These are phyloP conservation scores for Imbricaverruca yamaguchii DNA, from an alignment of 2,888 invertebrate genomes.

Conservation along the genomic window DNA sequence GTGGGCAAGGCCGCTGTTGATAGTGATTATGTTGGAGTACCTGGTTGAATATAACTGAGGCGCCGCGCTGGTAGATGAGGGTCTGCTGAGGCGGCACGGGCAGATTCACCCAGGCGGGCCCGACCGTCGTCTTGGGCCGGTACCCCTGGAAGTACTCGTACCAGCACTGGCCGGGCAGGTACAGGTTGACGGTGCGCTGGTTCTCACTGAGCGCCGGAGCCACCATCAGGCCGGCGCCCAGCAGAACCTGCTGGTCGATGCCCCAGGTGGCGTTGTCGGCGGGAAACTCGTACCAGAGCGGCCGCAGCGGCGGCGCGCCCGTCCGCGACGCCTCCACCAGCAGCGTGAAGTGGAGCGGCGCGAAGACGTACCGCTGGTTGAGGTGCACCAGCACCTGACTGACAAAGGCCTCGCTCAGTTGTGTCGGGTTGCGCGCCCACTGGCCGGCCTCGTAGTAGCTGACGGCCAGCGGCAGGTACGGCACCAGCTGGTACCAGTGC, in stretches of 20 bases:
- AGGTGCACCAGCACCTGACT: neutral
- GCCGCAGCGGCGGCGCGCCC: slow-evolving; percentile 23
- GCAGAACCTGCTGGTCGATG: slow-evolving; percentile 19
- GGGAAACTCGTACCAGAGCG: slow-evolving; percentile 27
- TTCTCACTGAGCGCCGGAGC: neutral
- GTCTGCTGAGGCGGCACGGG: neutral
- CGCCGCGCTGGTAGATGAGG: neutral
- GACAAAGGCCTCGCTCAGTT: neutral
- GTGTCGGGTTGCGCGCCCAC: neutral
- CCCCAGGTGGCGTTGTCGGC: slow-evolving; percentile 12
- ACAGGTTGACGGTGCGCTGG: neutral
- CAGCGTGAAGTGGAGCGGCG: slow-evolving; percentile 22
- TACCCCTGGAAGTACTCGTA: slow-evolving; percentile 17
- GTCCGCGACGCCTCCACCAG: neutral
- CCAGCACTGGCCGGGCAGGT: slow-evolving; percentile 11
- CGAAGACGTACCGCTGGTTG: slow-evolving; percentile 22
- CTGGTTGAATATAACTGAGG: neutral
- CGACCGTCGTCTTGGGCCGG: neutral
- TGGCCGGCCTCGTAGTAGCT: slow-evolving; percentile 10
- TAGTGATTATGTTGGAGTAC: neutral
- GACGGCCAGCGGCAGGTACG: slow-evolving; percentile 16
- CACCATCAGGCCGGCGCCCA: neutral
- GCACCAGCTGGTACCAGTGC: slow-evolving; percentile 16
- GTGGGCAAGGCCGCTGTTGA: no score
- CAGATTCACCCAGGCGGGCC: neutral